Percentiles rank a stretch among this genome's conserved stretches.
Conservation (phyloP, 2,888 invertebrate genomes). For the Suillia variegata region DNA sequence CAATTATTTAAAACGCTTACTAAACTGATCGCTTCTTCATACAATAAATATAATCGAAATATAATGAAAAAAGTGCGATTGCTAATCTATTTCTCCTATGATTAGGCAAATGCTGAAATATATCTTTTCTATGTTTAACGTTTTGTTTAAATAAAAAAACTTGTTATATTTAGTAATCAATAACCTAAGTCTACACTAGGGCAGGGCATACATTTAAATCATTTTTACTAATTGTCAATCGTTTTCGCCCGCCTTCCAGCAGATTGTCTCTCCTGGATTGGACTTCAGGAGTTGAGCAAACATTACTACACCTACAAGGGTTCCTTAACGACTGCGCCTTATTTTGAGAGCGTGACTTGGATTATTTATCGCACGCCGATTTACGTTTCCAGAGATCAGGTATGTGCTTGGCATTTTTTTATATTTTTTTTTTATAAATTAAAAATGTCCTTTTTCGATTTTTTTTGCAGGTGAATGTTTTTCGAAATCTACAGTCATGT, state of each 20-base stretch:
- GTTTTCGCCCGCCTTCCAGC: too few relatives aligned
- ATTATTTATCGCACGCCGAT: constrained; percentile 74
- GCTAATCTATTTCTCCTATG: too few relatives aligned
- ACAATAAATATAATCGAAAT: too few relatives aligned
- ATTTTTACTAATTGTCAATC: constrained; percentile 9
- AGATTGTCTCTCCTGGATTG: constrained; percentile 75
- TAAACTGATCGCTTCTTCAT: too few relatives aligned
- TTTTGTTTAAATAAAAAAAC: too few relatives aligned
- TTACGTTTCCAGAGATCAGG: constrained; percentile 71
- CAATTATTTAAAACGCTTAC: too few relatives aligned
- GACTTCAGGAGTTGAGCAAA: constrained; percentile 70
- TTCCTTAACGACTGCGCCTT: constrained; percentile 74
- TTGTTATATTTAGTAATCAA: too few relatives aligned
- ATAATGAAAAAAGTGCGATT: too few relatives aligned
- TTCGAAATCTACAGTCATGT: constrained; percentile 60
- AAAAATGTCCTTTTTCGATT: neutral
- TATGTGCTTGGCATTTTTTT: constrained; percentile 53
- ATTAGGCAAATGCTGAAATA: too few relatives aligned
- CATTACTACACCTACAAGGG: constrained; percentile 76
- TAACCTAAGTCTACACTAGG: too few relatives aligned
- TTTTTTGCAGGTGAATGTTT: constrained; percentile 52
- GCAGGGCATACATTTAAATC: too few relatives aligned
- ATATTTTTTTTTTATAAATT: neutral
- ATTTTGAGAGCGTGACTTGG: constrained; percentile 76
- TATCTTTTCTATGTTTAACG: too few relatives aligned